Base-by-base conservation (phyloP, 2,113 vertebrate species). In the Aspidoscelis tigris region DNA sequence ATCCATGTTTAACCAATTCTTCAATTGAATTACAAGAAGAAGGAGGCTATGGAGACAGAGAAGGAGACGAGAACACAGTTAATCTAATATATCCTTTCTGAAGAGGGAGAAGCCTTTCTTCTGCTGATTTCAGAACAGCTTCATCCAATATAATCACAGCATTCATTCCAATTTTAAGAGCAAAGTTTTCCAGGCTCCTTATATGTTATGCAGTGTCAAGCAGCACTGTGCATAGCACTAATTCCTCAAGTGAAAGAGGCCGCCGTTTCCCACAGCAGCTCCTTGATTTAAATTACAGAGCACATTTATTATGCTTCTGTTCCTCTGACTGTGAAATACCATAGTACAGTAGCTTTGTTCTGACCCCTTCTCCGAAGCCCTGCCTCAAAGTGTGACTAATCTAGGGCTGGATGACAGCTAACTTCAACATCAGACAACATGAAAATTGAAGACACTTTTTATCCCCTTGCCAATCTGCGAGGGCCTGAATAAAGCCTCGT, bases 391-490 rank as follows among this genome's bases (percentile, higher is more conserved):
- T 97, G 95, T 96, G 95, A 96, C 95, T 96, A 95, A 96, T 97
- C 96, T 96, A 95, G 95, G 94, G 95, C 95, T 86, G 95, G 95
- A 96, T 97, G 96, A 97, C 96, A 97, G 96, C 96, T 95, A 96
- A 96, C 96, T 96, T 96, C 96, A 96, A 96, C 95, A 96, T 97
- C 96, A 97, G 96, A 96, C 96, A 96, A 96, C 95, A 97, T 92
- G 96, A 96, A 97, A 98, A 97, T 97, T 97, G 97, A 96, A 96
- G 96, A 96, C 95, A 96, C 96, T 96, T 97, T 97, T 97, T 97
- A 97, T 96, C 95, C 96, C 95, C 95, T 97, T 96, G 95, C 96
- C 96, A 96, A 96, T 97, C 96, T 96, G 95, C 3, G 43, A 96
- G 94, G 87, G 95, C 96, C 96, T 97, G 95, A 97, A 97, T 97